A percentile compares a stretch with the other conserved stretches of the same genome.
phyloP scores from a whole-genome alignment of 2,113 vertebrate species.

The Crotophaga sulcirostris region DNA sequence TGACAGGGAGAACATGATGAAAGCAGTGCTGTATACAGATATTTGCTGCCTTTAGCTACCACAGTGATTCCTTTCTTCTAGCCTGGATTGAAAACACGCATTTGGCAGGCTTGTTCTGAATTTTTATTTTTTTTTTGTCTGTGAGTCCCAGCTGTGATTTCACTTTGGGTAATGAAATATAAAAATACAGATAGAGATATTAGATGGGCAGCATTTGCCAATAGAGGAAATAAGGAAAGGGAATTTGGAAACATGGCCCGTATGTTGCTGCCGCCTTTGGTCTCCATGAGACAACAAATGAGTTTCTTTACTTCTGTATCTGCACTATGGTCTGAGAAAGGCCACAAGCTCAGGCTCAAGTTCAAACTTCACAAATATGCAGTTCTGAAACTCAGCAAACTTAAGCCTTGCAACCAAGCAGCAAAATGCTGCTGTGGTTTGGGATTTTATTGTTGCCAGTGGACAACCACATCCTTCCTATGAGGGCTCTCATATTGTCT shows the following conservation, averaged over 20 bases:
- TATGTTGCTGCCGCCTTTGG: background rate
- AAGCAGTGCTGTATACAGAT: background rate
- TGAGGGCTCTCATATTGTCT: background rate
- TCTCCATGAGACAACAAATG: background rate
- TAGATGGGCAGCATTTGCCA: background rate
- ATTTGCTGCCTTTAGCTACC: background rate
- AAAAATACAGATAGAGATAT: background rate
- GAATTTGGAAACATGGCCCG: background rate
- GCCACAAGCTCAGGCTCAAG: background rate
- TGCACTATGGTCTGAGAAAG: background rate
- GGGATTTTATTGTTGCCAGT: too few species aligned
- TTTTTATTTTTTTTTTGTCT: background rate
- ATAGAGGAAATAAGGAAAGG: background rate
- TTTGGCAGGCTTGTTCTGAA: background rate
- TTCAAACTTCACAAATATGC: background rate
- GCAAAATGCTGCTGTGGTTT: background rate
- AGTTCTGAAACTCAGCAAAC: background rate
- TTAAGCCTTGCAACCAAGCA: background rate
- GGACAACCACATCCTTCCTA: background rate
- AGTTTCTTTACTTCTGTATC: background rate
- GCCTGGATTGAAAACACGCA: background rate
- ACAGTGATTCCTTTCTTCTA: conserved; percentile 4
- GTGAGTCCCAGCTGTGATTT: background rate
- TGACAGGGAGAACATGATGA: background rate
- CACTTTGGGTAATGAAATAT: background rate